phyloP scores from a whole-genome alignment of 2,797 vertebrate genomes.

The Chelonia mydas region DNA sequence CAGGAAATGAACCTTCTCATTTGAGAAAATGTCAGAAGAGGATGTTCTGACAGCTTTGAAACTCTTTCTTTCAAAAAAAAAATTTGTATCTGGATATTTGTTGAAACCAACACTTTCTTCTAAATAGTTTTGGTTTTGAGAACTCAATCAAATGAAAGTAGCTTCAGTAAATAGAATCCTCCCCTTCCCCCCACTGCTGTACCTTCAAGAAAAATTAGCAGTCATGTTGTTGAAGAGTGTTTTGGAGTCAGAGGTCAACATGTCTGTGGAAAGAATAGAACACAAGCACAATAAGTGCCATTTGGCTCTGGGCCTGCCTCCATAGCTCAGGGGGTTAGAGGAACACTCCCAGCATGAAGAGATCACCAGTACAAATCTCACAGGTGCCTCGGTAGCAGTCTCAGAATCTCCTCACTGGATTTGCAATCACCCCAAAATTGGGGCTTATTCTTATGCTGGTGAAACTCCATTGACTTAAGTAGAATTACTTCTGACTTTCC shows the following conservation, averaged over 20 bases:
- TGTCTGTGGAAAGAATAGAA: not conserved
- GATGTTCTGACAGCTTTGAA: no score
- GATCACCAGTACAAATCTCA: no score
- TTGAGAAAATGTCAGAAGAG: no score
- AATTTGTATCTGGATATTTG: no score
- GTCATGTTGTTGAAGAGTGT: not conserved
- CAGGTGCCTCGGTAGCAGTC: no score
- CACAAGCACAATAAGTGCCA: not conserved
- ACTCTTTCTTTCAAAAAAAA: no score
- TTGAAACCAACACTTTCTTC: no score
- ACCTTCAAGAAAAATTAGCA: not conserved
- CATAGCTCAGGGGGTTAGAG: no score
- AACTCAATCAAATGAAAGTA: not conserved
- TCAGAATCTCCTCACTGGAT: no score
- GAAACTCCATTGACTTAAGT: not conserved
- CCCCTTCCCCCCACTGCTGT: not conserved
- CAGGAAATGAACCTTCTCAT: no score
- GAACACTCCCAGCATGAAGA: no score
- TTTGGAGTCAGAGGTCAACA: conserved; percentile 30
- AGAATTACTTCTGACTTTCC: not conserved
- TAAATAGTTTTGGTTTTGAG: no score
- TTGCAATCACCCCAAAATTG: not conserved
- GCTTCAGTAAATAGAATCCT: not conserved
- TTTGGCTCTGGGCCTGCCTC: not conserved
- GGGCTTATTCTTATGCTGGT: not conserved